Base-by-base conservation (phyloP, 2,113 vertebrate genomes). In the Caretta caretta region DNA sequence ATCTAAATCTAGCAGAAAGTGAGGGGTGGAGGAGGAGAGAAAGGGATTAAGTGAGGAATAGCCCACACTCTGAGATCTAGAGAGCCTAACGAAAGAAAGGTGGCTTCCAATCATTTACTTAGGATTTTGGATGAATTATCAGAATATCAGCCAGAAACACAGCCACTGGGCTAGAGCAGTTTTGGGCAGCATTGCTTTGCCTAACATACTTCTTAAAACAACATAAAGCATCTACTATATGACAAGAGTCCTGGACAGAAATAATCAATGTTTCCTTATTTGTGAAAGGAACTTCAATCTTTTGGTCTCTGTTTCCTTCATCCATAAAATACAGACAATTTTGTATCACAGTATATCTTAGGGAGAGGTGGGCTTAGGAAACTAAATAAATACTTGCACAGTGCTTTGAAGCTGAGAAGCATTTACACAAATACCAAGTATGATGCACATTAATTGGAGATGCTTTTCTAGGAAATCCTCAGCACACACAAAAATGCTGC, bases 231-330 rank as follows among this genome's bases (percentile, higher is more conserved):
- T 12, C 38, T 72, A 38, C 20, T 1, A 1, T 48, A n/a, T 25
- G 65, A 89, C 91, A 82, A 88, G 24, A 69, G 22, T 65, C 35
- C 59, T 35, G 38, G 65, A 38, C n/a, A 72, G 56, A 35, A 93
- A 94, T 29, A 22, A 83, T 48, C 42, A 46, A 84, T 62, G 54
- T 5, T 65, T 85, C 78, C 81, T 78, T 62, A 9, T 81, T 92
- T 88, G 22, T 56, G 82, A 13, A 93, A 94, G 51, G n/a, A n/a
- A 59, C n/a, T 62, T 91, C 35, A n/a, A 93, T 87, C 82, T 84
- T 19, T 46, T 78, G 75, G 25, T 46, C 72, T 48, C 22, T 6
- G 75, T 78, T 84, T 29, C 54, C 81, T 17, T 46, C 48, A 3
- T 11, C 62, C 57, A 31, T 31, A 56, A 79, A 42, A 91, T 29